Conservation (phyloP, 2,888 invertebrate genomes). For the Drosophila paramelanica region DNA sequence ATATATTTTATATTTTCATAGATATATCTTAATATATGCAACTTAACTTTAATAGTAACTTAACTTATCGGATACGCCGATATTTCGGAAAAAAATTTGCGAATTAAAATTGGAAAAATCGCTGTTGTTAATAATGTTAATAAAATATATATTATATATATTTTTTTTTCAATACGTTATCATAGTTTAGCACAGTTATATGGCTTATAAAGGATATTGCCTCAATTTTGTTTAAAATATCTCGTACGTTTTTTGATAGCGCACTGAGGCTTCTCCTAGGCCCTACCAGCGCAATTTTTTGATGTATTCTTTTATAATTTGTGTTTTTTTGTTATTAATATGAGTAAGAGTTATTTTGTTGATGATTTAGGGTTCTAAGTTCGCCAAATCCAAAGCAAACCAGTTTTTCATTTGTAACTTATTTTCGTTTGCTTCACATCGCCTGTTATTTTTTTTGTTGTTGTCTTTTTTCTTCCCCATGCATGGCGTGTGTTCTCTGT, state of each 20-base stretch:
- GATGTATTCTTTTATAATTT: slow-evolving; percentile 51
- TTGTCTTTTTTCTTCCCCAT: slow-evolving; percentile 42
- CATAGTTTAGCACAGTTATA: neutral
- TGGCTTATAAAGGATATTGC: too few species aligned
- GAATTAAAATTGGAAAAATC: too few species aligned
- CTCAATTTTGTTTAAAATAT: neutral
- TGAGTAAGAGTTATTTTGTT: slow-evolving; percentile 70
- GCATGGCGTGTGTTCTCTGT: slow-evolving; percentile 51
- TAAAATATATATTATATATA: too few species aligned
- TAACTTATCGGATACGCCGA: too few species aligned
- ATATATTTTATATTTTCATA: too few species aligned
- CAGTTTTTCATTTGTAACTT: slow-evolving; percentile 78
- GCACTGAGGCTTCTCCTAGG: slow-evolving; percentile 31
- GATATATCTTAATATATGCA: too few species aligned
- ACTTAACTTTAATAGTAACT: too few species aligned
- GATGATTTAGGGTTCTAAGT: slow-evolving; percentile 70
- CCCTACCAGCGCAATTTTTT: slow-evolving; percentile 45
- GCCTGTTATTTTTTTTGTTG: slow-evolving; percentile 48
- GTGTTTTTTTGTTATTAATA: slow-evolving; percentile 69
- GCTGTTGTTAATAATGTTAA: too few species aligned
- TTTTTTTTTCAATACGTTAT: too few species aligned
- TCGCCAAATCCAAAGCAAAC: slow-evolving; percentile 75
- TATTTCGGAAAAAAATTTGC: too few species aligned
- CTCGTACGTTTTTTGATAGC: slow-evolving; percentile 17
- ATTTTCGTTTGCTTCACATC: slow-evolving; percentile 74